Conservation (phyloP, 1,140 invertebrate species). For the Steinernema feltiae region DNA sequence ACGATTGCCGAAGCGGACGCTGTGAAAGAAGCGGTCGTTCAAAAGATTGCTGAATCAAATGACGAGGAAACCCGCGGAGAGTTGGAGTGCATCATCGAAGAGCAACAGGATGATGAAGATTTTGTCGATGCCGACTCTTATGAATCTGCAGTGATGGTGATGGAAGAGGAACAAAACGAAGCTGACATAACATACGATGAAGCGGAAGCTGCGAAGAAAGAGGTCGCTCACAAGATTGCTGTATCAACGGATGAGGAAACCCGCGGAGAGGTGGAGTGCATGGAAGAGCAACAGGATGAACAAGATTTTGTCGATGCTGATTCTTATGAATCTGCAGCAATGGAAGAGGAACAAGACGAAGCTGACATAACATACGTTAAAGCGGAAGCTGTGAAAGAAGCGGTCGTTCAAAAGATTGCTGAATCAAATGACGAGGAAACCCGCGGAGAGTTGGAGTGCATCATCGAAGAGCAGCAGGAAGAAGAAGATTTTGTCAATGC, state of each 20-base stretch:
- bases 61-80: not conserved
- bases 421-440: not conserved
- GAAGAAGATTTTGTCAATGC: not conserved
- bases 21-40: not conserved
- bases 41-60: too few relatives aligned
- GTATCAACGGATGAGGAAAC: too few relatives aligned
- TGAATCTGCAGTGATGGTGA: not conserved
- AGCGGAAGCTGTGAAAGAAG: not conserved
- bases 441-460: not conserved
- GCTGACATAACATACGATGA: too few relatives aligned
- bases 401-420: too few relatives aligned
- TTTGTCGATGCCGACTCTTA: not conserved
- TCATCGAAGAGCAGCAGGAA: not conserved
- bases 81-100: not conserved
- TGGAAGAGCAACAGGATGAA: too few relatives aligned
- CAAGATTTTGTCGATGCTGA: too few relatives aligned
- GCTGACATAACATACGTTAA: not conserved
- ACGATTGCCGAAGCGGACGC: not conserved
- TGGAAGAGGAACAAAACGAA: not conserved
- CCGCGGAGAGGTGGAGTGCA: too few relatives aligned
- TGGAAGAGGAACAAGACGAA: too few relatives aligned
- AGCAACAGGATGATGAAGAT: not conserved
- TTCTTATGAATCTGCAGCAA: too few relatives aligned
- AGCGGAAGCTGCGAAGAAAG: too few relatives aligned
- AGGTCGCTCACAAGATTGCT: not conserved